Evolutionary conservation across 2,888 invertebrate genomes (phyloP).

Genomic region (Plagiodera versicolora): DNA sequence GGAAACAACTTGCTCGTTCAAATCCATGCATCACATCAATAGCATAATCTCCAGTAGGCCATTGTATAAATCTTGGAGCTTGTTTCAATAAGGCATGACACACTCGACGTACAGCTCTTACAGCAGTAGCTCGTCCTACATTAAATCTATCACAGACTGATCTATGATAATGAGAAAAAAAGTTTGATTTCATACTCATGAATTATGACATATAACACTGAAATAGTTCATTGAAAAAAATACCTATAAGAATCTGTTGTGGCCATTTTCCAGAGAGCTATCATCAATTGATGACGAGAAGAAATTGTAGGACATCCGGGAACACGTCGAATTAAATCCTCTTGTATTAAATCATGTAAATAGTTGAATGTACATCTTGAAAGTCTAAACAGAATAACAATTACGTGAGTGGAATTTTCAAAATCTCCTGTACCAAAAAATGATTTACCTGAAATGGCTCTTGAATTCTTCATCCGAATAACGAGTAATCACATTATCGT

Average conservation of each 20-base stretch:
- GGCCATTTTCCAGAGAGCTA: constrained; percentile 21
- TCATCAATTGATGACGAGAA: constrained; percentile 24
- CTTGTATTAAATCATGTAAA: constrained; percentile 16
- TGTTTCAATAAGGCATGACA: constrained; percentile 1
- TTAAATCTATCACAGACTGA: constrained; percentile 14
- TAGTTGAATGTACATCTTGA: constrained; percentile 17
- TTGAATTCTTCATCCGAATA: constrained; percentile 20
- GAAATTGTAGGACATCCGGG: constrained; percentile 23
- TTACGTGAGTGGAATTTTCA: constrained; percentile 4
- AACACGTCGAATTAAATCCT: constrained; percentile 17
- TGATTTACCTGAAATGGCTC: constrained; percentile 8
- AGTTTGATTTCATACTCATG: neutral
- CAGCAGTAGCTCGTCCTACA: constrained; percentile 17
- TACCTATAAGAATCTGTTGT: constrained; percentile 19
- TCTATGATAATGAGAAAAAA: constrained; percentile 9
- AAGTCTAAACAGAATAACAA: constrained; percentile 12
- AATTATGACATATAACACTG: neutral
- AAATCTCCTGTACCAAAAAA: constrained; percentile 5
- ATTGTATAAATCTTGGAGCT: constrained; percentile 9
- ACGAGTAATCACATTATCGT: constrained; percentile 15
- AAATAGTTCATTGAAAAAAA: constrained; percentile 3
- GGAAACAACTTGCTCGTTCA: neutral
- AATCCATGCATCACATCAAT: constrained; percentile 2
- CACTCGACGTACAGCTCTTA: constrained; percentile 16
- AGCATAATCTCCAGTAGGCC: neutral